A percentile compares a stretch with the other conserved stretches of the same genome.
These are phyloP conservation scores for Chelonoidis abingdonii DNA, from an alignment of 2,113 vertebrate genomes.

Conservation along the genomic window DNA sequence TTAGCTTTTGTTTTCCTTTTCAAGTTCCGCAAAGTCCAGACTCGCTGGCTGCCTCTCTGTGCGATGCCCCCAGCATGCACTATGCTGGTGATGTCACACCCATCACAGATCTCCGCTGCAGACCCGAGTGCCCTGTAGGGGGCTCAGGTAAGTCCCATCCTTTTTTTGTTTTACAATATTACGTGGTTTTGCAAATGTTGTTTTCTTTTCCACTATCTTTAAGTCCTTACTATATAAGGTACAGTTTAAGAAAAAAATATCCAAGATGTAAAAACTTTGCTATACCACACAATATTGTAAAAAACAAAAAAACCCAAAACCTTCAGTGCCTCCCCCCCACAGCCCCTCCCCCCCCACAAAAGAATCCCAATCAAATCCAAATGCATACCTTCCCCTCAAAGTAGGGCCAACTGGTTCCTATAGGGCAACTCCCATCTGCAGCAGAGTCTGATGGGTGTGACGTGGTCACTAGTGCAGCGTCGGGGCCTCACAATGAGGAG, in stretches of 20 bases:
- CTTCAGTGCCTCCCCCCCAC: neutral
- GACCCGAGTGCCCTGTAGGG: conserved; percentile 47
- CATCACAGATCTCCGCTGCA: conserved; percentile 63
- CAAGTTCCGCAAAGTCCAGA: conserved; percentile 63
- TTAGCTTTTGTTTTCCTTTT: conserved; percentile 75
- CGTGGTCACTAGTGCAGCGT: neutral
- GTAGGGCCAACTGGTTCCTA: neutral
- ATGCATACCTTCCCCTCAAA: neutral
- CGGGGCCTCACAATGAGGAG: conserved; percentile 17
- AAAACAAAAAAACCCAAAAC: conserved; percentile 43
- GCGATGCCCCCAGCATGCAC: conserved; percentile 59
- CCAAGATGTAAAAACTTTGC: conserved; percentile 63
- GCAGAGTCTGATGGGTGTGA: conserved; percentile 25
- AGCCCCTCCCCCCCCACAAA: neutral
- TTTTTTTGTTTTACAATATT: conserved; percentile 79
- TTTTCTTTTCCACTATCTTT: conserved; percentile 39
- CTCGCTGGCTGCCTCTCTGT: conserved; percentile 58
- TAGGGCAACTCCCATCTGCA: conserved; percentile 26
- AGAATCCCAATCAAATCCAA: neutral
- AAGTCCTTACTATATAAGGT: conserved; percentile 39
- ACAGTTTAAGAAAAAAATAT: neutral
- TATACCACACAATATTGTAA: conserved; percentile 79
- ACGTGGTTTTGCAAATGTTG: conserved; percentile 75
- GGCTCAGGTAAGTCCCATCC: conserved; percentile 69
- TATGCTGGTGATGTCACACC: conserved; percentile 69